Base-by-base conservation (phyloP, 2,113 vertebrate species). In the Alexandromys fortis region DNA sequence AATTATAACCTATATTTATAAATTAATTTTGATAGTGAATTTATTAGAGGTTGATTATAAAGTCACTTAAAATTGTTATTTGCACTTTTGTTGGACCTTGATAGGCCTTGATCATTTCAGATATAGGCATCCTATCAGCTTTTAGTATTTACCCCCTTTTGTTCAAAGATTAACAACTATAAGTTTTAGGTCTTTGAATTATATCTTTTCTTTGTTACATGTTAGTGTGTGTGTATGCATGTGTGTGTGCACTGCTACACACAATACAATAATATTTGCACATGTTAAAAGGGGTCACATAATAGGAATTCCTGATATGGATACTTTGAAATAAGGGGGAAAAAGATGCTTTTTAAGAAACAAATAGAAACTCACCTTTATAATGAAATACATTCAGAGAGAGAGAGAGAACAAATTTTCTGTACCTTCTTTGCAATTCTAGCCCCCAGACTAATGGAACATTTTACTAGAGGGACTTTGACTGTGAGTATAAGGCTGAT, bases 301-400 rank as follows among this genome's bases (percentile, higher is more conserved):
- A 55, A 67, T 89, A 33, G 16, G 3, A 89, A 45, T 28, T 92
- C 61, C 33, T 73, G 14, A 76, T 38, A 24, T 61, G 19, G 28
- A 68, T 42, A 67, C 42, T 86, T 92, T 72, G 11, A 91, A 92
- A 28, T 1, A 72, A 92, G 17, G 67, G 83, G 61, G 52, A 63
- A 90, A 92, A 89, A 35, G 16, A 67, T 79, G 47, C 28, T 47
- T 86, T 88, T 78, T n/a, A 86, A 86, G n/a, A 92, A 76, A 58
- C 47, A 94, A 81, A 47, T 91, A 90, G 38, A 89, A 77, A 76
- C 79, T 95, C 38, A 86, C 38, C 87, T 95, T 91, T 81, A 94
- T 86, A 87, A 65, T 77, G 61, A 65, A 90, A 68, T 81, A 0
- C 14, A 1, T 68, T 22, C 65, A 12, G 63, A 49, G 16, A 30